Evolutionary conservation across 2,113 vertebrate genomes (phyloP).

Genomic region (Chelonoidis abingdonii): DNA sequence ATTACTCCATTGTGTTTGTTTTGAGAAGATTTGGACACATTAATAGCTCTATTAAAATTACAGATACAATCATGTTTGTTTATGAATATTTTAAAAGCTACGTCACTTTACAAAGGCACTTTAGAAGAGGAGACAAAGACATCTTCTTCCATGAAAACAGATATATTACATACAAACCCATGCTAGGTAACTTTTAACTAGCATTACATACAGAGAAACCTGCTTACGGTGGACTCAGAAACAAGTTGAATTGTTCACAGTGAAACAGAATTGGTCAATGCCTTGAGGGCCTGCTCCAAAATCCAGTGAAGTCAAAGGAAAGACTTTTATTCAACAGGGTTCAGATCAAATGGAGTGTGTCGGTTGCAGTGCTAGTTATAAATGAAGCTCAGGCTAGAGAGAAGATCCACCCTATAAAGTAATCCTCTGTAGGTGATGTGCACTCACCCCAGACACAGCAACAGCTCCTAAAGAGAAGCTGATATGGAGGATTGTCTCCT

Average conservation of each 20-base stretch:
- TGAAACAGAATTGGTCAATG: background rate
- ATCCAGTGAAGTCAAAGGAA: background rate
- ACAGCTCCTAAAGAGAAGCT: rapidly evolving
- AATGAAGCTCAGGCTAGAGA: rapidly evolving
- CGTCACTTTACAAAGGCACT: background rate
- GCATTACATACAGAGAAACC: background rate
- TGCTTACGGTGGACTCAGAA: background rate
- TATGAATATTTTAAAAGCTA: background rate
- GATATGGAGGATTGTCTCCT: background rate
- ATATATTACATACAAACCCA: background rate
- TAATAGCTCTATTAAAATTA: background rate
- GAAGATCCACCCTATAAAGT: rapidly evolving
- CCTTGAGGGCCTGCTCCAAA: conserved; percentile 15
- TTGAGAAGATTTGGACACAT: background rate
- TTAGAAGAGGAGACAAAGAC: conserved; percentile 26
- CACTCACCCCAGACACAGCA: background rate
- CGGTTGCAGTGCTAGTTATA: rapidly evolving
- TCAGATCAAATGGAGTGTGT: rapidly evolving
- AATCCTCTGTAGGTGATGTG: background rate
- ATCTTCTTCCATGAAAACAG: background rate
- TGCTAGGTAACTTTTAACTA: background rate
- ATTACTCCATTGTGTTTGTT: background rate
- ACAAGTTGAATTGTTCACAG: background rate
- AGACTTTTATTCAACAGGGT: background rate
- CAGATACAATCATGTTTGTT: background rate